Percentiles rank a stretch among this genome's conserved stretches.
phyloP scores from a whole-genome alignment of 2,113 vertebrate species.

The Mus pahari region DNA sequence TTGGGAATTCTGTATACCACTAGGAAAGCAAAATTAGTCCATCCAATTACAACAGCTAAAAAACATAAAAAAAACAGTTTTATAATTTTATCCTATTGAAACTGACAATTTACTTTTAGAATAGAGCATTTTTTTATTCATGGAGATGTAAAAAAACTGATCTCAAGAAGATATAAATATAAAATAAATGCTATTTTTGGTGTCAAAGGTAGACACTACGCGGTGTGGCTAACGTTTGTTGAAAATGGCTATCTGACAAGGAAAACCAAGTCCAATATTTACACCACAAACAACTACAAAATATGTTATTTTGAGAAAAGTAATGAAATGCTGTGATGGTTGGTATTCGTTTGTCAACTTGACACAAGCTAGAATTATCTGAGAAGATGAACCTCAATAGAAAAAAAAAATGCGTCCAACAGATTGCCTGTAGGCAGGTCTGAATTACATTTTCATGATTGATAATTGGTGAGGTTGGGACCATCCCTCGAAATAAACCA shows the following conservation, averaged over 20 bases:
- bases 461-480: background rate
- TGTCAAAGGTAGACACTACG: background rate
- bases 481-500: too few species aligned
- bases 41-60: background rate
- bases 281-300: background rate
- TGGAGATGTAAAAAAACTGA: conserved; percentile 47
- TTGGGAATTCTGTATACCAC: background rate
- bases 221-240: background rate
- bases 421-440: background rate
- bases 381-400: background rate
- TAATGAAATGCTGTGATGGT: background rate
- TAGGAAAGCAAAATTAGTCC: background rate
- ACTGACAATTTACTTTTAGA: background rate
- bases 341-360: background rate
- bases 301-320: conserved; percentile 3
- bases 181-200: conserved; percentile 15
- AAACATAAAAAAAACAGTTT: background rate
- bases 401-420: background rate
- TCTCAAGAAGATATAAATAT: conserved; percentile 64
- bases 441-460: background rate
- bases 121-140: conserved; percentile 75
- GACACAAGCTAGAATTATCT: background rate
- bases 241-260: conserved; percentile 28
- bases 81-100: background rate
- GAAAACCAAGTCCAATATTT: conserved; percentile 18